These are phyloP conservation scores for Gymnoscopelus braueri DNA, from an alignment of 2,797 vertebrate genomes.

Conservation along the genomic window DNA sequence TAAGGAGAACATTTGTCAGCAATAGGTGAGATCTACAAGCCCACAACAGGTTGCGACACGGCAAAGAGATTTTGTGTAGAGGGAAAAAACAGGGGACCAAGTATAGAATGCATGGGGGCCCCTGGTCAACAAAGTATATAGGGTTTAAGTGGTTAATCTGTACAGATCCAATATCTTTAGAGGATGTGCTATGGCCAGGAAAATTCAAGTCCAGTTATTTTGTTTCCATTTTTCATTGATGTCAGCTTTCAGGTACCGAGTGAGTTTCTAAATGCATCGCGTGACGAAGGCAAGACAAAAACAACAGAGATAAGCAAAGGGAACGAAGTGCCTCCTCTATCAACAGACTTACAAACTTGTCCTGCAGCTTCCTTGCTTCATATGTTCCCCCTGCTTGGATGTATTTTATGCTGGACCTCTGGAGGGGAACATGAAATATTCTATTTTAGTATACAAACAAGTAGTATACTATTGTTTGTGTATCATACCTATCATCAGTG, in stretches of 20 bases:
- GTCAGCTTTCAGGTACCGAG: conserved; percentile 44
- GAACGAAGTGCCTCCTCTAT: conserved; percentile 43
- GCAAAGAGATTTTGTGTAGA: too few species aligned
- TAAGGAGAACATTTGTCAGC: too few species aligned
- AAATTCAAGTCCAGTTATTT: conserved; percentile 49
- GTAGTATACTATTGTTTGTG: background rate
- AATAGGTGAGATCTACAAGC: too few species aligned
- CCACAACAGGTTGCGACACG: too few species aligned
- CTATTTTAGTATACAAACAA: too few species aligned
- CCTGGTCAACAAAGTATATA: too few species aligned
- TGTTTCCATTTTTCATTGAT: conserved; percentile 55
- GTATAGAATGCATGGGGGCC: too few species aligned
- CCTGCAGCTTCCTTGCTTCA: conserved; percentile 21
- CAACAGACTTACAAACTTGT: conserved; percentile 42
- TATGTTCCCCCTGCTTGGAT: background rate
- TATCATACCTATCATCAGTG: too few species aligned
- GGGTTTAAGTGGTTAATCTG: too few species aligned
- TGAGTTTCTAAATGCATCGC: conserved; percentile 50
- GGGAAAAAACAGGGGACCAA: too few species aligned
- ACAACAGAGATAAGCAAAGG: conserved; percentile 40
- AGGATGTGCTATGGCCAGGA: conserved; percentile 21
- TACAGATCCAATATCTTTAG: background rate
- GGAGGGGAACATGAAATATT: too few species aligned
- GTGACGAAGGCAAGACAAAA: conserved; percentile 67
- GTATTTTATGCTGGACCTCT: background rate